phyloP scores from a whole-genome alignment of 2,888 invertebrate species.

The Sarcophaga caerulescens region DNA sequence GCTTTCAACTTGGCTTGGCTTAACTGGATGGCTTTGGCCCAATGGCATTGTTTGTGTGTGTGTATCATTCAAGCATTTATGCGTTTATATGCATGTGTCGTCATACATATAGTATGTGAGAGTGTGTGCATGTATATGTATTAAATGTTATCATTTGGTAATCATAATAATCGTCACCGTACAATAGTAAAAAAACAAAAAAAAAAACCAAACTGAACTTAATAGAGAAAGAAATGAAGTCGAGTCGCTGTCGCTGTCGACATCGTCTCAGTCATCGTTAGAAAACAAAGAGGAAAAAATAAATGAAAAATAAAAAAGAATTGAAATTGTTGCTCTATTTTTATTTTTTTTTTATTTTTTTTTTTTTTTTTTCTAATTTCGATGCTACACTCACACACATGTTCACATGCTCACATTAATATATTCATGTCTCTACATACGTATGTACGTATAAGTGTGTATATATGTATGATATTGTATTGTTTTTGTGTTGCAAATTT shows the following conservation, averaged over 20 bases:
- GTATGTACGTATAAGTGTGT: background rate
- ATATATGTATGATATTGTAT: background rate
- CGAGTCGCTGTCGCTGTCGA: slow-evolving; percentile 5
- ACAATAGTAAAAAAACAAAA: slow-evolving; percentile 23
- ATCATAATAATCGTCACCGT: slow-evolving; percentile 57
- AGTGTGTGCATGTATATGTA: background rate
- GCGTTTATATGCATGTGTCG: background rate
- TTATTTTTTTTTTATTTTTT: slow-evolving; percentile 28
- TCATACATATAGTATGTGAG: background rate
- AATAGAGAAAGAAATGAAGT: slow-evolving; percentile 12
- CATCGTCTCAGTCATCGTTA: background rate
- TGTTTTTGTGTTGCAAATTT: slow-evolving; percentile 14
- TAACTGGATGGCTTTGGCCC: slow-evolving; percentile 50
- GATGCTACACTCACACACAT: background rate
- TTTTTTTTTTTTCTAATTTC: background rate
- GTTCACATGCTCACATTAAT: background rate
- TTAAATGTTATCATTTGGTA: slow-evolving; percentile 45
- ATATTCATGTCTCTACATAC: background rate
- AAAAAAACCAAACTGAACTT: slow-evolving; percentile 1
- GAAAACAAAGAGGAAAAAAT: background rate
- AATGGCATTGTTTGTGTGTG: slow-evolving; percentile 26
- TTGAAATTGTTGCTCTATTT: slow-evolving; percentile 43
- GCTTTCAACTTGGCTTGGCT: slow-evolving; percentile 55
- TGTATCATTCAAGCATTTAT: background rate
- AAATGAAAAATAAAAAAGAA: background rate